phyloP scores from a whole-genome alignment of 2,888 invertebrate species.

The Eurytoma adleriae region DNA sequence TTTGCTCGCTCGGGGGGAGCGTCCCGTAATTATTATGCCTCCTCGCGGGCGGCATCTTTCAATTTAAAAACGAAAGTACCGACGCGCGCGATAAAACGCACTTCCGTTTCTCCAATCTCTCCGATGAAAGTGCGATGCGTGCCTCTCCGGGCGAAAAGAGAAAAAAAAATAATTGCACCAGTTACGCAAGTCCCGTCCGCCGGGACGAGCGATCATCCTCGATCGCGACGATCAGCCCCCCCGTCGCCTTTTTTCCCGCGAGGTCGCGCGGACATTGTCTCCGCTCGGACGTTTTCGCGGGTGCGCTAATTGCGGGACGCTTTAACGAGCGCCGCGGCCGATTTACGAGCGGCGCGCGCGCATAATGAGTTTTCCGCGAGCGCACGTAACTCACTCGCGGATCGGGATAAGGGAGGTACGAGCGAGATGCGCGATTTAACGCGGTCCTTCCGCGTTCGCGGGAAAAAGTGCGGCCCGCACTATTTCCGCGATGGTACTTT shows the following conservation, averaged over 20 bases:
- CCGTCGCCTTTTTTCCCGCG: slow-evolving; percentile 4
- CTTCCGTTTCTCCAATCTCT: slow-evolving; percentile 36
- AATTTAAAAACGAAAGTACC: slow-evolving; percentile 41
- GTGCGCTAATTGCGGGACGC: slow-evolving; percentile 11
- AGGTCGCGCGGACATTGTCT: not conserved
- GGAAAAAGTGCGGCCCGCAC: too few species aligned
- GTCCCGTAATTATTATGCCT: slow-evolving; percentile 2
- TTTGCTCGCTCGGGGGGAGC: not conserved
- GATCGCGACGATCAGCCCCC: not conserved
- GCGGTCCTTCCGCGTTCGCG: too few species aligned
- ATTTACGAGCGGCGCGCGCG: not conserved
- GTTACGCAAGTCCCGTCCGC: not conserved
- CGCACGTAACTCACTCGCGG: not conserved
- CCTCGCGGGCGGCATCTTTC: slow-evolving; percentile 18
- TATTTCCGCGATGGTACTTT: too few species aligned
- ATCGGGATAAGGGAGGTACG: too few species aligned
- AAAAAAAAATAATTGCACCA: not conserved
- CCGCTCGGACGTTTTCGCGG: not conserved
- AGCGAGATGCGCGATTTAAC: too few species aligned
- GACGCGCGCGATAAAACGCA: not conserved
- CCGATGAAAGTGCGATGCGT: slow-evolving; percentile 20
- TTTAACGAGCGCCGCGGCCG: not conserved
- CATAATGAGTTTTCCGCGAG: not conserved
- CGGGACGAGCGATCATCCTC: not conserved
- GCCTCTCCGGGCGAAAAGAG: too few species aligned